A percentile compares a stretch with the other conserved stretches of the same genome.
phyloP scores from a whole-genome alignment of 2,113 vertebrate genomes.

The Xenopus borealis region DNA sequence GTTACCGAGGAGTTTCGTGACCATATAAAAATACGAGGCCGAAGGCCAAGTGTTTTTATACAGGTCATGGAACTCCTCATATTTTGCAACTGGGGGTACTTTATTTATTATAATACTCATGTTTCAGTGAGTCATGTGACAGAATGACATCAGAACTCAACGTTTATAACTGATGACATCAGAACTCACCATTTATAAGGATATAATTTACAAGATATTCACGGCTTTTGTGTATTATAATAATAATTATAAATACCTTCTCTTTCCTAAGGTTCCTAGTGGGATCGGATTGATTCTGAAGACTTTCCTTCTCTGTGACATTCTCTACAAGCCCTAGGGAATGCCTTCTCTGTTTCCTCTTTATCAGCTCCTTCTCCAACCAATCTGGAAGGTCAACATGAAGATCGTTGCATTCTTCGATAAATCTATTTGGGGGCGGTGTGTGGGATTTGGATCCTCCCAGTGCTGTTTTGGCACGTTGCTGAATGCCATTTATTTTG shows the following conservation, averaged over 20 bases:
- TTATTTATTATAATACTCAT: too few species aligned
- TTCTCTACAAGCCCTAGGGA: conserved; percentile 52
- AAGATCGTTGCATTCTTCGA: neutral
- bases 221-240: too few species aligned
- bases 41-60: too few species aligned
- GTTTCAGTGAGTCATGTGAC: too few species aligned
- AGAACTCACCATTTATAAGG: too few species aligned
- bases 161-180: too few species aligned
- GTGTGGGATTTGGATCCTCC: neutral
- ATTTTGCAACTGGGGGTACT: too few species aligned
- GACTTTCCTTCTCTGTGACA: conserved; percentile 2
- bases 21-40: too few species aligned
- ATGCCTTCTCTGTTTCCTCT: conserved; percentile 49
- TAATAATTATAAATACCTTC: conserved; percentile 52
- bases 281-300: conserved; percentile 18
- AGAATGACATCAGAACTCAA: too few species aligned
- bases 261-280: conserved; percentile 45
- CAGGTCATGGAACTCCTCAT: too few species aligned
- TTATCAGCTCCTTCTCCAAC: conserved; percentile 60
- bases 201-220: too few species aligned
- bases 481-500: neutral
- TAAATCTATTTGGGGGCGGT: conserved; percentile 26
- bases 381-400: conserved; percentile 44
- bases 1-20: too few species aligned
- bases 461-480: conserved; percentile 11